Base-by-base conservation (phyloP, 2,113 vertebrate species). In the Labeo rohita region DNA sequence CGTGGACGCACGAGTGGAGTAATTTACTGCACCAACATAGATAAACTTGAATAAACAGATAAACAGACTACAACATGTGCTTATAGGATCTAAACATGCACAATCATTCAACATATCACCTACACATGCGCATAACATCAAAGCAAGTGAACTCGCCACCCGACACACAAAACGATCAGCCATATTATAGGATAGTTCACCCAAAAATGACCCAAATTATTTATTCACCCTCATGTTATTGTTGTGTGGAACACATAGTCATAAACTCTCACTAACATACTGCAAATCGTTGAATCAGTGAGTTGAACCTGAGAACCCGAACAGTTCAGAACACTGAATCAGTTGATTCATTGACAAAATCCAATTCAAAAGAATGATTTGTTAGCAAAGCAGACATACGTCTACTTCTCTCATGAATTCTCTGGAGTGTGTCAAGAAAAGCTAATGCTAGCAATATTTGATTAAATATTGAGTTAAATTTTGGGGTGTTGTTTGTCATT, bases 1-100 rank as follows among this genome's bases (percentile, higher is more conserved):
- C 43, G 39, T 86, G 74, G 75, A 87, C 87, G 87, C 73, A 83
- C 80, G 21, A 84, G 82, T 84, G 66, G 68, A 59, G 82, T 82
- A 82, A 65, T 78, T 78, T 66, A 68, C 76, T 78, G 76, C 75
- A 65, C 76, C 66, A 80, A 80, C 80, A 85, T 21, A 66, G 84
- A 72, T 82, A 83, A 72, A 80, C 76, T 86, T 76, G 65, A 52
- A 72, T 79, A 80, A 72, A 84, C 86, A 84, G 82, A 70, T 80
- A 73, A 73, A 85, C 79, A 74, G 49, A 80, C 65, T 77, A 28
- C 28, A 68, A 13, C 50, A 73, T 8, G 6, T 36, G 45, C 61
- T 82, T 70, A 52, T 39, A 70, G 28, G 50, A 83, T 52, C 34
- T 50, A 73, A 73, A 54, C 77, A 52, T 52, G 49, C 23, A 34